Conservation (phyloP, 2,888 invertebrate species). For the Eupithecia dodoneata region DNA sequence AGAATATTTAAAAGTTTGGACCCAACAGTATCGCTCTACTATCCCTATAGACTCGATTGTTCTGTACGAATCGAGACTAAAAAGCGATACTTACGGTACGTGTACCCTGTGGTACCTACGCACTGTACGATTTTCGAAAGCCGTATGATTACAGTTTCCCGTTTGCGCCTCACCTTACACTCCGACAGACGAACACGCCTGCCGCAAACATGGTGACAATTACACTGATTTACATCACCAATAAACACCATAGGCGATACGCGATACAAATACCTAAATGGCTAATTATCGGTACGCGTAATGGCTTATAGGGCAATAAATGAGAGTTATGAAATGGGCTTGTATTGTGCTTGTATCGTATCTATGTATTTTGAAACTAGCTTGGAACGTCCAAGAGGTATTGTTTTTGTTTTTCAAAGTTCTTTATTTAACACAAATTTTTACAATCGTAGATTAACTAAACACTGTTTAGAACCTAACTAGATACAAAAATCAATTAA, state of each 20-base stretch:
- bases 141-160: neutral
- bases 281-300: constrained; percentile 43
- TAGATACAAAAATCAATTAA: no score
- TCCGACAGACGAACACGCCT: neutral
- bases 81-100: no score
- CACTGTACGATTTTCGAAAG: neutral
- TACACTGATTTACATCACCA: constrained; percentile 62
- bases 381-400: no score
- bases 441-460: no score
- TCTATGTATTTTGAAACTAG: neutral
- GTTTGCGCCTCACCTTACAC: neutral
- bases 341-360: constrained; percentile 11
- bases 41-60: no score
- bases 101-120: no score
- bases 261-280: constrained; percentile 58
- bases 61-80: no score
- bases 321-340: constrained; percentile 20
- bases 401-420: no score
- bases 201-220: constrained; percentile 49
- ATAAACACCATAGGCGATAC: constrained; percentile 59
- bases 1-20: no score
- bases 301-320: constrained; percentile 27
- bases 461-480: no score
- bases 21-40: no score
- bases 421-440: no score